phyloP scores from a whole-genome alignment of 2,797 vertebrate species.

The Peromyscus nudipes region DNA sequence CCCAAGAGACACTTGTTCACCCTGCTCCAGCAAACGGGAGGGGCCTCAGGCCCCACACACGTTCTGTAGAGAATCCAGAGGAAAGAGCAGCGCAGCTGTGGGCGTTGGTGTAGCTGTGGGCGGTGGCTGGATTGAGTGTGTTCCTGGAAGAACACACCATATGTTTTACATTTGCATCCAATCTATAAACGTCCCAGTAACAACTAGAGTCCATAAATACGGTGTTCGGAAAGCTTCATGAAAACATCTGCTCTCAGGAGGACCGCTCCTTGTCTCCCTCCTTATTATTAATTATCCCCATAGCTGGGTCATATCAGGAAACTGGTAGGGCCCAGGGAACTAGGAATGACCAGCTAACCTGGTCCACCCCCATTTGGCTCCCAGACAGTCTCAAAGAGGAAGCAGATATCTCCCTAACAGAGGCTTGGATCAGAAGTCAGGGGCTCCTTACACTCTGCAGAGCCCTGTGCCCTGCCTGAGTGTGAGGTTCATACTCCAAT shows the following conservation, averaged over 20 bases:
- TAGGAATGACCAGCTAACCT: not conserved
- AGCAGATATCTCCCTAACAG: not conserved
- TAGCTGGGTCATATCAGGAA: not conserved
- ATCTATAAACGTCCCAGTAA: constrained; percentile 87
- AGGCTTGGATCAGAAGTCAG: not conserved
- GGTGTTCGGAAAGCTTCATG: constrained; percentile 77
- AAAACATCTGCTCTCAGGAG: constrained; percentile 83
- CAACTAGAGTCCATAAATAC: constrained; percentile 85
- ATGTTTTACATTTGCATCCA: constrained; percentile 85
- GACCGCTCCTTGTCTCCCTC: constrained; percentile 67
- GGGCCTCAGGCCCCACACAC: constrained; percentile 77
- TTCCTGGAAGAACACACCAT: constrained; percentile 86
- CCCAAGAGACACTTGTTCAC: constrained; percentile 81
- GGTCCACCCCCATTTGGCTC: not conserved
- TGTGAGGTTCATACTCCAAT: no score
- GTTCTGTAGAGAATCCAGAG: constrained; percentile 81
- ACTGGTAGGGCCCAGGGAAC: fast-evolving
- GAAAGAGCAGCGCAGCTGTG: constrained; percentile 84
- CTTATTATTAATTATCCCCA: not conserved
- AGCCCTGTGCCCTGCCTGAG: not conserved
- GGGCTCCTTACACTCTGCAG: not conserved
- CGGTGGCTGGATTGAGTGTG: constrained; percentile 83
- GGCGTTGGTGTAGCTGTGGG: constrained; percentile 72
- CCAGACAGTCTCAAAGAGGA: not conserved
- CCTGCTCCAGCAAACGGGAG: constrained; percentile 68